These are phyloP conservation scores for Ophion costatus DNA, from an alignment of 2,888 invertebrate genomes.

Conservation along the genomic window DNA sequence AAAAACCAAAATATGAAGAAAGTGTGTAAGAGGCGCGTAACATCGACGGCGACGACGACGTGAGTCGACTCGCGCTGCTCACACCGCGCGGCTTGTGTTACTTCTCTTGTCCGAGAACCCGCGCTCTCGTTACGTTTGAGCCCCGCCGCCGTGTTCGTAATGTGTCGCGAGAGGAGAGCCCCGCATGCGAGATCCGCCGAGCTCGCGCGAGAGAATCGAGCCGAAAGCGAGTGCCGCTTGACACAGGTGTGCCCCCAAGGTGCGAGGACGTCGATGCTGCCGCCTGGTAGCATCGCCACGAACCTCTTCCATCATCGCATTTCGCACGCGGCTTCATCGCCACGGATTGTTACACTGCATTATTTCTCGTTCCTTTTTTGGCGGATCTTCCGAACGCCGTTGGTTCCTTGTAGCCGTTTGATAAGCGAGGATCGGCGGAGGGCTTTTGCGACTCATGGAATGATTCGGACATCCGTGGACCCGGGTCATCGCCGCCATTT, in stretches of 20 bases:
- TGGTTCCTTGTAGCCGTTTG: background rate
- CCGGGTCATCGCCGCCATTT: background rate
- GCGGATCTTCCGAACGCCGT: background rate
- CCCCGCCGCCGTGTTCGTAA: slow-evolving; percentile 45
- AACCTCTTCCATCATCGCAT: slow-evolving; percentile 59
- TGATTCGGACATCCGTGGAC: background rate
- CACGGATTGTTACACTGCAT: background rate
- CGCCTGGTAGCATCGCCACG: slow-evolving; percentile 77
- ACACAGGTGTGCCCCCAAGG: slow-evolving; percentile 78
- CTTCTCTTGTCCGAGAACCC: slow-evolving; percentile 19
- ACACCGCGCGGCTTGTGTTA: slow-evolving; percentile 21
- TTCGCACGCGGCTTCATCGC: slow-evolving; percentile 7
- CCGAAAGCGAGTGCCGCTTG: slow-evolving; percentile 76
- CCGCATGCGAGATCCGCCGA: slow-evolving; percentile 67
- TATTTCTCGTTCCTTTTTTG: background rate
- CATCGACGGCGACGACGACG: slow-evolving; percentile 24
- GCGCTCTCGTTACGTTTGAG: slow-evolving; percentile 34
- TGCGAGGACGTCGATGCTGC: slow-evolving; percentile 74
- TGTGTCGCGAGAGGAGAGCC: slow-evolving; percentile 62
- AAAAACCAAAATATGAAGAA: background rate
- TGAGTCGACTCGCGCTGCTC: slow-evolving; percentile 31
- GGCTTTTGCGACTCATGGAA: background rate
- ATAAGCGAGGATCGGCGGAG: background rate
- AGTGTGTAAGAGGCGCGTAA: slow-evolving; percentile 37
- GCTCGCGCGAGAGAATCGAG: slow-evolving; percentile 73